Evolutionary conservation across 1,140 invertebrate species (phyloP).

Genomic region (Drosophila arawakana): DNA sequence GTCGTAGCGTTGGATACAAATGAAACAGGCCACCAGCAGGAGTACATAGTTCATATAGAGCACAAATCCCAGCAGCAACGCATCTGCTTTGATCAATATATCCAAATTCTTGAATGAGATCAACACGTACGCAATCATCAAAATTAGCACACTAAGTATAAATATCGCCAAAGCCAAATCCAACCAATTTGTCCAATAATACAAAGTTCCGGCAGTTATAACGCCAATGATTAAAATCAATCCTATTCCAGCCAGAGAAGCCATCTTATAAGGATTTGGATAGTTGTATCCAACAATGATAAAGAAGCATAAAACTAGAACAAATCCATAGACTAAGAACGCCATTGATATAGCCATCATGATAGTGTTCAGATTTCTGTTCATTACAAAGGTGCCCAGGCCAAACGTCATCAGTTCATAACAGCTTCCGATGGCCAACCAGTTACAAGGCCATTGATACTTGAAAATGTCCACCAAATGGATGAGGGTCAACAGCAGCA

Average conservation of each 20-base stretch:
- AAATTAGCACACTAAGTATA: conserved; percentile 1
- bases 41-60: conserved; percentile 51
- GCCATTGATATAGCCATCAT: conserved; percentile 17
- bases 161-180: conserved; percentile 28
- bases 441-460: conserved; percentile 17
- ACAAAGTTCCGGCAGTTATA: neutral
- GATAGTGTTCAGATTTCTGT: neutral
- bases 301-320: neutral
- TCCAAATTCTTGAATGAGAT: conserved; percentile 26
- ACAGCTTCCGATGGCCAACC: conserved; percentile 16
- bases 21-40: conserved; percentile 37
- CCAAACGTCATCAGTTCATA: conserved; percentile 59
- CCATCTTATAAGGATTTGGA: conserved; percentile 39
- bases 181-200: neutral
- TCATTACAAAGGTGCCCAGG: conserved; percentile 32
- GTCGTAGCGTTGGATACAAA: conserved; percentile 25
- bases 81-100: conserved; percentile 17
- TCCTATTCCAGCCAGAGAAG: conserved; percentile 13
- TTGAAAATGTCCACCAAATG: conserved; percentile 20
- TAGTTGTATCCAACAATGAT: conserved; percentile 24
- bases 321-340: neutral
- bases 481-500: conserved; percentile 24
- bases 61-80: conserved; percentile 39
- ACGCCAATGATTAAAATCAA: conserved; percentile 21
- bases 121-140: conserved; percentile 38